A percentile compares a stretch with the other conserved stretches of the same genome.
Conservation (phyloP, 2,888 invertebrate species). For the Cheilosia soror region DNA sequence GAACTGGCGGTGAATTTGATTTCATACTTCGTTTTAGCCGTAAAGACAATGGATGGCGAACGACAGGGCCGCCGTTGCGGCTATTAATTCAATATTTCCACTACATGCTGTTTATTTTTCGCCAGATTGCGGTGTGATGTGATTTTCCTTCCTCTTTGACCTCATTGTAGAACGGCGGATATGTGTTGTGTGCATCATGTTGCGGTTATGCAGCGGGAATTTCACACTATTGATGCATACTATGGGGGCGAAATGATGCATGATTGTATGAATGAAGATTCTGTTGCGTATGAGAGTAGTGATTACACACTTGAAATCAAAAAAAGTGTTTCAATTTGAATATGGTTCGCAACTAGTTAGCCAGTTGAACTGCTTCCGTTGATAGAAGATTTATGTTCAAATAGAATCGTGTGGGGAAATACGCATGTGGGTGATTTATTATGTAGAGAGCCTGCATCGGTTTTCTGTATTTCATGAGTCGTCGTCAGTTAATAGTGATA, state of each 20-base stretch:
- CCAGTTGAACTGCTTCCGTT: slow-evolving; percentile 35
- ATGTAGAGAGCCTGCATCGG: background rate
- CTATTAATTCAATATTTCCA: slow-evolving; percentile 11
- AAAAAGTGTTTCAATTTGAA: slow-evolving; percentile 10
- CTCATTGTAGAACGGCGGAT: slow-evolving; percentile 35
- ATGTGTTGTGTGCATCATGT: slow-evolving; percentile 8
- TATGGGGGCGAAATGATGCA: background rate
- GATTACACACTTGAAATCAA: slow-evolving; percentile 21
- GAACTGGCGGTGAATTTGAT: background rate
- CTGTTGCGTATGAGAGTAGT: slow-evolving; percentile 33
- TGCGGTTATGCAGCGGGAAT: slow-evolving; percentile 43
- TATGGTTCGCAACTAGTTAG: slow-evolving; percentile 11
- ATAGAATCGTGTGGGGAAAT: slow-evolving; percentile 4
- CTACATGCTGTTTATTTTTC: background rate
- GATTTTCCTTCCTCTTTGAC: slow-evolving; percentile 40
- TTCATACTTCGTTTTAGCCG: background rate
- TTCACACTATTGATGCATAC: slow-evolving; percentile 5
- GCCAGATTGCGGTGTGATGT: background rate
- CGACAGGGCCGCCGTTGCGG: background rate
- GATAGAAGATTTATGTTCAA: slow-evolving; percentile 20
- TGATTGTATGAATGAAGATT: background rate
- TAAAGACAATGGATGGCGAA: background rate
- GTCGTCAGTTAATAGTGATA: too few species aligned
- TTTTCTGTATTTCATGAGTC: too few species aligned
- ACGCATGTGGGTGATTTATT: slow-evolving; percentile 11